Conservation (phyloP, 2,888 invertebrate species). For the Volucella inanis region DNA sequence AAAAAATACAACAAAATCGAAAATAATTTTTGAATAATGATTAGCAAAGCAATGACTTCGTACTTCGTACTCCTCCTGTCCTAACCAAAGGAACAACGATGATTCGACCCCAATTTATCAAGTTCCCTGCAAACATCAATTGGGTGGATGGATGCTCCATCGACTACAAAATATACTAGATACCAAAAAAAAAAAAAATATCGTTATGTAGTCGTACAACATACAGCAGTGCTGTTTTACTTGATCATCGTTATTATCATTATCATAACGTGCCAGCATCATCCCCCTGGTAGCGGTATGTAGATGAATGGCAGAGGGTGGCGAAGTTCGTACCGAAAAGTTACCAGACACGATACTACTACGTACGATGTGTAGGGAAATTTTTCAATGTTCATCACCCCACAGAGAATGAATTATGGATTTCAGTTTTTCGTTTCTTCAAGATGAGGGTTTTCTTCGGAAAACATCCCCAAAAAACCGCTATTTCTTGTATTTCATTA, state of each 20-base stretch:
- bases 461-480: conserved; percentile 53
- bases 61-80: conserved; percentile 42
- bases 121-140: conserved; percentile 67
- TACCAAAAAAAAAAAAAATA: conserved; percentile 18
- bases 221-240: conserved; percentile 68
- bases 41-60: conserved; percentile 56
- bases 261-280: conserved; percentile 69
- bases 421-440: conserved; percentile 74
- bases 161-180: conserved; percentile 44
- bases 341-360: conserved; percentile 17
- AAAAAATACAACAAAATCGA: conserved; percentile 25
- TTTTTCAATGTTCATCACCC: conserved; percentile 70
- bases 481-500: conserved; percentile 74
- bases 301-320: conserved; percentile 58
- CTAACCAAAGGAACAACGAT: conserved; percentile 29
- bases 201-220: conserved; percentile 27
- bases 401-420: conserved; percentile 80
- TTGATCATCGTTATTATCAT: conserved; percentile 75
- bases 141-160: conserved; percentile 61
- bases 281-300: not conserved
- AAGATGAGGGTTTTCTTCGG: conserved; percentile 44
- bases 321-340: conserved; percentile 52
- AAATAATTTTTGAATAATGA: conserved; percentile 75
- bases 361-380: conserved; percentile 45
- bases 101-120: conserved; percentile 72